Conservation (phyloP, 2,113 vertebrate genomes). For the Girardinichthys multiradiatus region DNA sequence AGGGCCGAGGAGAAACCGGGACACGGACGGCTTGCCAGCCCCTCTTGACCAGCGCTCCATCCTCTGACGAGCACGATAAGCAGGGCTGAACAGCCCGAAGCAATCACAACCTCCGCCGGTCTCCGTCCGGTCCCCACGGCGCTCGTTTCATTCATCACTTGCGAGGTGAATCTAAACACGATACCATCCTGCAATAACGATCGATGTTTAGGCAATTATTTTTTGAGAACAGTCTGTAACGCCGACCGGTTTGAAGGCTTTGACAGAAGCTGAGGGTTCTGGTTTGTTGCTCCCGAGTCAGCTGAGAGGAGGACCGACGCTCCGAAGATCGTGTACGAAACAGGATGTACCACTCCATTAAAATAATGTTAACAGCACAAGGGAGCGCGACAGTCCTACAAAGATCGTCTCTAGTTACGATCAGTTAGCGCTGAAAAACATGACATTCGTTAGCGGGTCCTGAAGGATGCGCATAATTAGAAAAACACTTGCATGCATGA, state of each 20-base stretch:
- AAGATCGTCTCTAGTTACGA: slow-evolving; percentile 22
- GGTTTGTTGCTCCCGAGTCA: slow-evolving; percentile 24
- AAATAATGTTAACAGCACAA: neutral
- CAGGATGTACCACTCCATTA: neutral
- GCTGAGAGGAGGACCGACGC: slow-evolving; percentile 19
- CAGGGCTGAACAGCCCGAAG: slow-evolving; percentile 54
- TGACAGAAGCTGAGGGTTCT: slow-evolving; percentile 12
- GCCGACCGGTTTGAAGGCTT: slow-evolving; percentile 14
- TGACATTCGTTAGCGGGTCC: too few relatives aligned
- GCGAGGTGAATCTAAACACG: slow-evolving; percentile 44
- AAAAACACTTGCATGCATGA: too few relatives aligned
- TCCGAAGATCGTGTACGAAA: slow-evolving; percentile 18
- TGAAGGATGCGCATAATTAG: neutral
- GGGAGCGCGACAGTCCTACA: neutral
- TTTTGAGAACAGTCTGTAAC: neutral
- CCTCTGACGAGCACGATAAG: slow-evolving; percentile 46
- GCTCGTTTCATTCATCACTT: slow-evolving; percentile 63
- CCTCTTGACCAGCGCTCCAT: slow-evolving; percentile 73
- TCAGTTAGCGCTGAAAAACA: too few relatives aligned
- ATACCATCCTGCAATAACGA: slow-evolving; percentile 30
- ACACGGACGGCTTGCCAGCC: slow-evolving; percentile 59
- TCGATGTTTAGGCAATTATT: neutral
- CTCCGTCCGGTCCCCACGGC: slow-evolving; percentile 41
- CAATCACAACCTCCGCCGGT: slow-evolving; percentile 53
- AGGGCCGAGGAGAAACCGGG: slow-evolving; percentile 48